phyloP scores from a whole-genome alignment of 1,140 invertebrate genomes.

The Aphaenogaster floridana region DNA sequence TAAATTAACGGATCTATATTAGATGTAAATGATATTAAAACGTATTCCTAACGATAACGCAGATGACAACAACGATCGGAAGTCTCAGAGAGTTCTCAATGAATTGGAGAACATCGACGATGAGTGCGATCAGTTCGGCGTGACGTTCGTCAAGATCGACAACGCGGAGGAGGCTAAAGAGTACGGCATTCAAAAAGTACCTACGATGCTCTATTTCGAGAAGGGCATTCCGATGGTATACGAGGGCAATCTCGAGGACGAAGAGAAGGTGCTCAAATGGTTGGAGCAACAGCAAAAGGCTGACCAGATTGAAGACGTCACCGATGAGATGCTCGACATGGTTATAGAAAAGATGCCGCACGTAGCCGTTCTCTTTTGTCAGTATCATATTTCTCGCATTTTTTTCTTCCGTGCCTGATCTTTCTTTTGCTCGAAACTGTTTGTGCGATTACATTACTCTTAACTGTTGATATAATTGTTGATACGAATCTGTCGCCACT shows the following conservation, averaged over 20 bases:
- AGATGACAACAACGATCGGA: conserved; percentile 97
- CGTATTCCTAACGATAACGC: conserved; percentile 47
- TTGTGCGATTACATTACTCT: neutral
- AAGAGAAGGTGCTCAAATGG: conserved; percentile 96
- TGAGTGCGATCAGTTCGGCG: conserved; percentile 95
- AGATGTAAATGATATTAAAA: conserved; percentile 19
- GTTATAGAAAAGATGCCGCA: conserved; percentile 95
- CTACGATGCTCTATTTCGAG: conserved; percentile 96
- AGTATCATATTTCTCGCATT: conserved; percentile 85
- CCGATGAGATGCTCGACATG: conserved; percentile 97
- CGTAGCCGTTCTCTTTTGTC: conserved; percentile 96
- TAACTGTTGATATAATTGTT: neutral
- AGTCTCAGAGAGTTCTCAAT: conserved; percentile 94
- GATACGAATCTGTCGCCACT: neutral
- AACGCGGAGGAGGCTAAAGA: conserved; percentile 96
- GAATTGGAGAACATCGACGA: conserved; percentile 98
- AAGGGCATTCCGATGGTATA: conserved; percentile 95
- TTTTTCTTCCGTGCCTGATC: neutral
- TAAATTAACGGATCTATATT: conserved; percentile 48
- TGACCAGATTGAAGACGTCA: conserved; percentile 97
- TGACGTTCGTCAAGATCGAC: conserved; percentile 97
- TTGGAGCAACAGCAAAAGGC: conserved; percentile 94
- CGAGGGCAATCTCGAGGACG: conserved; percentile 96
- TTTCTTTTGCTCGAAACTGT: neutral
- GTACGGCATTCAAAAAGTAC: conserved; percentile 96